Conservation (phyloP, 2,113 vertebrate genomes). For the Hyla sarda region DNA sequence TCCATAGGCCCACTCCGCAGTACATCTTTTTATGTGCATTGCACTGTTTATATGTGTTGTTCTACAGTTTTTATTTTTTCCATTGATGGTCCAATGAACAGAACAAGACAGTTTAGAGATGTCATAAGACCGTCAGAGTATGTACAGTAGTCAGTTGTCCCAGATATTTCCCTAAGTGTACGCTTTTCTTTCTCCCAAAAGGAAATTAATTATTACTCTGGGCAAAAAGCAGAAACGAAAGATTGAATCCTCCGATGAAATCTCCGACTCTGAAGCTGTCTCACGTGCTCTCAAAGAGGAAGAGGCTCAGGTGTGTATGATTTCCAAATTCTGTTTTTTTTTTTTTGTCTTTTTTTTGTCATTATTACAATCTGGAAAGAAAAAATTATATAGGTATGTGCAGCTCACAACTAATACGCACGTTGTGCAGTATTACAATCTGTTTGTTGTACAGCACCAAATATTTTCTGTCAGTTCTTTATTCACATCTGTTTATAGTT, state of each 20-base stretch:
- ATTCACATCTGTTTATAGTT: not conserved
- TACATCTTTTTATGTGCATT: too few species aligned
- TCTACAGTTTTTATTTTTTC: too few species aligned
- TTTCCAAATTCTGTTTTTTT: not conserved
- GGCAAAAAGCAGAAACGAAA: slow-evolving; percentile 96
- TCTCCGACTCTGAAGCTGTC: slow-evolving; percentile 87
- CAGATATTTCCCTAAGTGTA: too few species aligned
- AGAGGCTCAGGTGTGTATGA: slow-evolving; percentile 83
- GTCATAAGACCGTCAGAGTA: too few species aligned
- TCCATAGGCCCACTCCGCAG: too few species aligned
- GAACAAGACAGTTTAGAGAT: too few species aligned
- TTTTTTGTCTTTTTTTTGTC: too few species aligned
- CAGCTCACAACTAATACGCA: too few species aligned
- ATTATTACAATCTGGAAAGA: not conserved
- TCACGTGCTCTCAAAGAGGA: slow-evolving; percentile 80
- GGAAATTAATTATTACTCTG: slow-evolving; percentile 96
- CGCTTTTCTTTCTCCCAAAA: slow-evolving; percentile 64
- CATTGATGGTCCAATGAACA: too few species aligned
- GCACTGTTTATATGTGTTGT: too few species aligned
- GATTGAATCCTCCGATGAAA: slow-evolving; percentile 91
- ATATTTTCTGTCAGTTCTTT: not conserved
- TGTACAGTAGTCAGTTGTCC: too few species aligned
- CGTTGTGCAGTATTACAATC: not conserved
- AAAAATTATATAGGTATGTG: too few species aligned
- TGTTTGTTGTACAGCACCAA: not conserved